These are phyloP conservation scores for Ferdinandea cuprea DNA, from an alignment of 2,888 invertebrate species.

Conservation along the genomic window DNA sequence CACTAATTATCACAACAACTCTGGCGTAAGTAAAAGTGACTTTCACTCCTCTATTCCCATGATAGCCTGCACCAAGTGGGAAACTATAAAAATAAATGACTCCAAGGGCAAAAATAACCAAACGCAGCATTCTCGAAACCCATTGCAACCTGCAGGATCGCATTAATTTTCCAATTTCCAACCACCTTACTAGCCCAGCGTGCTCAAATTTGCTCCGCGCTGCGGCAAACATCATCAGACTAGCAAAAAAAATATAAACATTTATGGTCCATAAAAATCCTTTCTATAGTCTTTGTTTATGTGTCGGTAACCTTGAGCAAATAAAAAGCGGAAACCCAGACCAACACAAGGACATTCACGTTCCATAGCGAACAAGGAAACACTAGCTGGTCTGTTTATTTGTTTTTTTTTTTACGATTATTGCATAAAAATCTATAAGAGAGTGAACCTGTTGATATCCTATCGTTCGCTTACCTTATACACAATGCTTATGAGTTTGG, in stretches of 20 bases:
- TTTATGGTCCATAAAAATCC: conserved; percentile 74
- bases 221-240: conserved; percentile 57
- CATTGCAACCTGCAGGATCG: conserved; percentile 69
- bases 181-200: conserved; percentile 41
- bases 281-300: conserved; percentile 68
- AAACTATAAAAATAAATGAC: conserved; percentile 66
- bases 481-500: conserved; percentile 47
- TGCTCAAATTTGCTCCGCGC: conserved; percentile 57
- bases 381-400: conserved; percentile 40
- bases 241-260: conserved; percentile 52
- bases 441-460: conserved; percentile 72
- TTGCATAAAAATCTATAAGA: conserved; percentile 74
- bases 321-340: conserved; percentile 68
- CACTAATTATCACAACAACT: conserved; percentile 30
- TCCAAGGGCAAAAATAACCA: conserved; percentile 43
- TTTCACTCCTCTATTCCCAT: conserved; percentile 29
- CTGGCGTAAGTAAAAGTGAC: conserved; percentile 15
- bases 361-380: conserved; percentile 52
- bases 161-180: conserved; percentile 48
- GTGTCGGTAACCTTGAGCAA: conserved; percentile 72
- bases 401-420: conserved; percentile 67
- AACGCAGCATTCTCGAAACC: conserved; percentile 40
- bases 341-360: conserved; percentile 59
- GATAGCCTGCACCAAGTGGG: conserved; percentile 36
- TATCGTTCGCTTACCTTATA: conserved; percentile 39